phyloP scores from a whole-genome alignment of 2,113 vertebrate genomes.

The Zingel zingel region DNA sequence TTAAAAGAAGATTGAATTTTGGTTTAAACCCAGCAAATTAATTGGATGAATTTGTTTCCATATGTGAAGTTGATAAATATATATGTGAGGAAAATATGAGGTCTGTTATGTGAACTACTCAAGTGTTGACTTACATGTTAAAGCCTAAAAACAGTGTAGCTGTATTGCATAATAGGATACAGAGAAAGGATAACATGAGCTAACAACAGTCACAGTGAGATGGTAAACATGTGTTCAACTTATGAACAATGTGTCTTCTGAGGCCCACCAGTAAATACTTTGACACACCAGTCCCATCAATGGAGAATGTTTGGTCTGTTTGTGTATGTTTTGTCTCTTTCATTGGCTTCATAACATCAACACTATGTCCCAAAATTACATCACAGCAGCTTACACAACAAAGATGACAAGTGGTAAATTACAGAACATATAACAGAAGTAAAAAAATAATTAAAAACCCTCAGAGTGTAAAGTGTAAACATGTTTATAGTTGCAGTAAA shows the following conservation, averaged over 20 bases:
- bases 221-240: not conserved
- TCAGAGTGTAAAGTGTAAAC: slow-evolving; percentile 1
- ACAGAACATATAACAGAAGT: not conserved
- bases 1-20: not conserved
- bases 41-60: not conserved
- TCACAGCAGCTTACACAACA: not conserved
- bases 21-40: not conserved
- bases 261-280: not conserved
- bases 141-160: not conserved
- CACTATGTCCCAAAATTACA: not conserved
- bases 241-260: not conserved
- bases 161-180: not conserved
- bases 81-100: not conserved
- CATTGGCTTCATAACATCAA: not conserved
- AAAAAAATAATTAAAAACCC: too few relatives aligned
- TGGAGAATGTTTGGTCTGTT: not conserved
- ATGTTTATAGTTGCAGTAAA: slow-evolving; percentile 20
- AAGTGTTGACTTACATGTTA: not conserved
- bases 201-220: not conserved
- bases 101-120: not conserved
- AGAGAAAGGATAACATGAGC: not conserved
- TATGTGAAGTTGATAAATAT: not conserved
- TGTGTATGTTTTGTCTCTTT: not conserved
- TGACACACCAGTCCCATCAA: too few relatives aligned
- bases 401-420: not conserved